phyloP scores from a whole-genome alignment of 2,797 vertebrate species.

The Prunella strophiata region DNA sequence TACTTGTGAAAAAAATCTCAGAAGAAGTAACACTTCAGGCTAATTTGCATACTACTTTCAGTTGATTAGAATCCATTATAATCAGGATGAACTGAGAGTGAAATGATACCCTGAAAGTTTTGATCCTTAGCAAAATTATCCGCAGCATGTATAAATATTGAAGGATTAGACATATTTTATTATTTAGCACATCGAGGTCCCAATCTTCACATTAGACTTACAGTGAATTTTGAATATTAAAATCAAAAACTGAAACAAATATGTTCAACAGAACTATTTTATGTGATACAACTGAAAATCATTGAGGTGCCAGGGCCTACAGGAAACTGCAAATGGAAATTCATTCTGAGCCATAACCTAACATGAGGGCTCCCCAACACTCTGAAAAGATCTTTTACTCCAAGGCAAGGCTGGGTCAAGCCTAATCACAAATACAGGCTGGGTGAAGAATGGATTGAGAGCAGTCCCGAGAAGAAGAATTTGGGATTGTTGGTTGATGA shows the following conservation, averaged over 20 bases:
- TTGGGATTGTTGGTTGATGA: background rate
- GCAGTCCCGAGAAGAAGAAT: background rate
- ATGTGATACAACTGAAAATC: background rate
- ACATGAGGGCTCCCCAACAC: accelerated
- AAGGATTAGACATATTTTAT: background rate
- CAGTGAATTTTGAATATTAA: background rate
- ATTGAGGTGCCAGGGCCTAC: no score
- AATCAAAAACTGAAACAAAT: background rate
- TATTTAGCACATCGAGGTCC: background rate
- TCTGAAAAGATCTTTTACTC: background rate
- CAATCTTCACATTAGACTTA: background rate
- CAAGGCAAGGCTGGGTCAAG: background rate
- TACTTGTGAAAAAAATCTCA: background rate
- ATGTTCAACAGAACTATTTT: background rate
- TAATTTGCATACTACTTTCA: background rate
- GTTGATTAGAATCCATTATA: background rate
- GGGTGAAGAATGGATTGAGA: background rate
- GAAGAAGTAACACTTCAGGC: background rate
- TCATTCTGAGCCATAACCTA: background rate
- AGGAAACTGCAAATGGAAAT: background rate
- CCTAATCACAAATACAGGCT: background rate
- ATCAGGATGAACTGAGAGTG: background rate
- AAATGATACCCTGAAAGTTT: background rate
- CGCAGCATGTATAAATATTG: background rate
- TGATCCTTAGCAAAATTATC: background rate